phyloP scores from a whole-genome alignment of 1,140 invertebrate genomes.

The Halesus radiatus region DNA sequence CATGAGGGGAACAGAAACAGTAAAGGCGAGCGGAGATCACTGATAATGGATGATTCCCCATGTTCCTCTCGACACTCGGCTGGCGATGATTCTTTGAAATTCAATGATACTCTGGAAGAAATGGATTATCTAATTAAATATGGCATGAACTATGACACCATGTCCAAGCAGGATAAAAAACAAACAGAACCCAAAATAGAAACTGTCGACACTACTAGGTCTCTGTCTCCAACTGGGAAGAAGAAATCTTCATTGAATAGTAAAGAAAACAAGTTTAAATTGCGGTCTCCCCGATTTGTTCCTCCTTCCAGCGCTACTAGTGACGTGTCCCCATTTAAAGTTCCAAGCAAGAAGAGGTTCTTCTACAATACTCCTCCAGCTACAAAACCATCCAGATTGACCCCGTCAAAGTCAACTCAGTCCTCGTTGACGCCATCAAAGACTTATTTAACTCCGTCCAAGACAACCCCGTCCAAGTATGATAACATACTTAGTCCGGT shows the following conservation, averaged over 20 bases:
- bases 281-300: slow-evolving; percentile 22
- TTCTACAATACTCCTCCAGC: slow-evolving; percentile 30
- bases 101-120: slow-evolving; percentile 66
- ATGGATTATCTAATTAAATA: slow-evolving; percentile 64
- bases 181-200: neutral
- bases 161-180: too few species aligned
- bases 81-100: slow-evolving; percentile 56
- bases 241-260: neutral
- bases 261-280: slow-evolving; percentile 27
- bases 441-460: slow-evolving; percentile 32
- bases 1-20: slow-evolving; percentile 2
- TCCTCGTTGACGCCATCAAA: slow-evolving; percentile 53
- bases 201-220: neutral
- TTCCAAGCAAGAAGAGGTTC: slow-evolving; percentile 36
- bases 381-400: slow-evolving; percentile 5
- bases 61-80: neutral
- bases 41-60: neutral
- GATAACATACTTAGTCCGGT: slow-evolving; percentile 64
- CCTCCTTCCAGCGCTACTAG: neutral
- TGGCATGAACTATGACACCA: slow-evolving; percentile 56
- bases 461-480: slow-evolving; percentile 56
- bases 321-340: slow-evolving; percentile 1
- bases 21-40: neutral
- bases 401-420: slow-evolving; percentile 36
- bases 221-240: neutral